Base-by-base conservation (phyloP, 2,888 invertebrate species). In the Aromia moschata region DNA sequence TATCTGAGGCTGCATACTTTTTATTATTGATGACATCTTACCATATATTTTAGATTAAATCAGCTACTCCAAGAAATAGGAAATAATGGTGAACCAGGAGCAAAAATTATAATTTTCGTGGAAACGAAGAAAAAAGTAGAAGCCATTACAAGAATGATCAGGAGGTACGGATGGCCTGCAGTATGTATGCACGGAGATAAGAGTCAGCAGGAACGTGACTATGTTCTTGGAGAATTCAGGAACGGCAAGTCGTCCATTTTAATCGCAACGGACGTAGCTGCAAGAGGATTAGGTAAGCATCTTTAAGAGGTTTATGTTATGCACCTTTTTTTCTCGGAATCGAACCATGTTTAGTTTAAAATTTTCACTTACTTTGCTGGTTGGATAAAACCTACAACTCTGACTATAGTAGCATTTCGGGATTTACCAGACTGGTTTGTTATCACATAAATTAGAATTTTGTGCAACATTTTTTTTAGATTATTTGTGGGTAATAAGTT, bases 241-340 rank as follows among this genome's bases (percentile, higher is more conserved):
- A 89, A 89, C 74, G 93, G 94, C 70, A 89, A 92, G 81, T 89
- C 92, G 56, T 90, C 90, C 68, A 96, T 98, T 79, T 86, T 98
- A 70, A 93, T 98, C 69, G 98, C 98, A 75, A 98, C 98, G 62
- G 98, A 98, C 84, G 98, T 98, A 77, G 98, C 98, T 70, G 97
- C 98, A 49, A 87, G 97, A 78, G 97, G 97, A 78, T 86, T 97
- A 81, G 96, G 96, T 96, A 86, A 87, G 91, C 87, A 25, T 58
- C 45, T 25, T 16, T 16, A 7, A 10, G n/a, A 33, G 9, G 31
- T 36, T 10, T 36, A 18, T 12, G 20, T 4, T 3, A 15, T 9
- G 11, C 15, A 30, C 11, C 14, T 49, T 25, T 1, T 1, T 30
- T 30, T 38, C 15, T 15, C 16, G 46, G 59, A 59, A 62, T 64